These are phyloP conservation scores for Coilia nasus DNA, from an alignment of 2,797 vertebrate genomes.

Conservation along the genomic window DNA sequence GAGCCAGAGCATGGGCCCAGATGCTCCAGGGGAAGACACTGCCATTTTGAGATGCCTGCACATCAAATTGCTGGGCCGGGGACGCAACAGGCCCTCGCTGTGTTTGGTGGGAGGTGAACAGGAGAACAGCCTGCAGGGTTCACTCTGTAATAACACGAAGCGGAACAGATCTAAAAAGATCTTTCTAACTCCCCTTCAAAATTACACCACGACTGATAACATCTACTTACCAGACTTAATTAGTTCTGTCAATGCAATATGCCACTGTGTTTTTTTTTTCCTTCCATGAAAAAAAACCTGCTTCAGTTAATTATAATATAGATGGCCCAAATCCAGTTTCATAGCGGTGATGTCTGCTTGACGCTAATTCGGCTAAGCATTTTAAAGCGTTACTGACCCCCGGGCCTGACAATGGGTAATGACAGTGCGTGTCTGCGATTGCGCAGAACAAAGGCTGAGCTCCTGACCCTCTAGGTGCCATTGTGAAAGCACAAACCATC, in stretches of 20 bases:
- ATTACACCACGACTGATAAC: conserved; percentile 66
- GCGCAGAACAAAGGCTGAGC: neutral
- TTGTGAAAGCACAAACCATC: neutral
- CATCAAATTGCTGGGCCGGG: too few species aligned
- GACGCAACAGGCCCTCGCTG: too few species aligned
- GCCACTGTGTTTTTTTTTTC: neutral
- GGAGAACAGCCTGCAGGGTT: too few species aligned
- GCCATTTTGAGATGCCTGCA: too few species aligned
- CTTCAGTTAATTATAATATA: too few species aligned
- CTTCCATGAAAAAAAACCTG: neutral
- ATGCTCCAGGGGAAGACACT: too few species aligned
- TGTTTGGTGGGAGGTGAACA: too few species aligned
- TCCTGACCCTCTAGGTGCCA: neutral
- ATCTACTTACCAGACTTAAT: conserved; percentile 72
- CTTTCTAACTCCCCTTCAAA: too few species aligned
- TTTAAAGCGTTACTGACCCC: neutral
- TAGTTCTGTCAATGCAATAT: conserved; percentile 64
- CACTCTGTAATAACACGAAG: too few species aligned
- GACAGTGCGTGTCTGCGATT: conserved; percentile 30
- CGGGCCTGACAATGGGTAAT: neutral
- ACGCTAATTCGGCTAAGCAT: neutral
- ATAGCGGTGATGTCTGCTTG: neutral
- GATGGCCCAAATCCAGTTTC: neutral
- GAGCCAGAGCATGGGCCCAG: too few species aligned
- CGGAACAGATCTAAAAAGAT: too few species aligned